Evolutionary conservation across 1,140 invertebrate genomes (phyloP).

Genomic region (Leptoteleia sp.): DNA sequence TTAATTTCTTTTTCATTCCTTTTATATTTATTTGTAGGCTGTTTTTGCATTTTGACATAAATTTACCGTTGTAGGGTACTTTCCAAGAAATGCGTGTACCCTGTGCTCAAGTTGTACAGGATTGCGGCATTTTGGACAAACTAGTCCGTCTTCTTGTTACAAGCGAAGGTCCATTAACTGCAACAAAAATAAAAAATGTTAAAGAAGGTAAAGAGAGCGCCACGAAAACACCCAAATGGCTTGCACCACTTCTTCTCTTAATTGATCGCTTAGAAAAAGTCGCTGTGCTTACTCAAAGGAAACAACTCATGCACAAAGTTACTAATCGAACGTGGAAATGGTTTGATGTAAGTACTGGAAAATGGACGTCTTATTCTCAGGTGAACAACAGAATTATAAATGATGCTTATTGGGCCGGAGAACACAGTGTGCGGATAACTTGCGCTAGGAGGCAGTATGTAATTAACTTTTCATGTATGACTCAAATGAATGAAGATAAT

Average conservation of each 20-base stretch:
- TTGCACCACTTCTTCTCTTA: constrained; percentile 88
- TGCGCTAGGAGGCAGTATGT: constrained; percentile 89
- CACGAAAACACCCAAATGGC: constrained; percentile 87
- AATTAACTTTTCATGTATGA: constrained; percentile 91
- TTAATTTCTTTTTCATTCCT: not conserved
- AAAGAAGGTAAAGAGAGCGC: constrained; percentile 74
- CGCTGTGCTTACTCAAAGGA: constrained; percentile 86
- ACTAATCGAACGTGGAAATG: constrained; percentile 88
- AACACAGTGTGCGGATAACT: constrained; percentile 87
- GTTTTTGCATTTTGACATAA: not conserved
- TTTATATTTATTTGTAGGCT: not conserved
- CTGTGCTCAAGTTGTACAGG: constrained; percentile 84
- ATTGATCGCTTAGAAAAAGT: constrained; percentile 93
- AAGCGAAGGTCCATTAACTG: constrained; percentile 78
- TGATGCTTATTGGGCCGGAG: constrained; percentile 90
- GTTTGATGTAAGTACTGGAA: constrained; percentile 91
- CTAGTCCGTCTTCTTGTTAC: constrained; percentile 82
- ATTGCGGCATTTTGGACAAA: constrained; percentile 82
- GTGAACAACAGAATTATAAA: constrained; percentile 91
- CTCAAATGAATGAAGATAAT: constrained; percentile 91
- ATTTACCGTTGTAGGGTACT: no score
- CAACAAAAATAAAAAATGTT: constrained; percentile 68
- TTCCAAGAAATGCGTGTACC: constrained; percentile 87
- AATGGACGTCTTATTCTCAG: constrained; percentile 90
- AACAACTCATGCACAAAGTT: constrained; percentile 85